A percentile compares a stretch with the other conserved stretches of the same genome.
phyloP scores from a whole-genome alignment of 2,888 invertebrate genomes.

The Clepsis dumicolana region DNA sequence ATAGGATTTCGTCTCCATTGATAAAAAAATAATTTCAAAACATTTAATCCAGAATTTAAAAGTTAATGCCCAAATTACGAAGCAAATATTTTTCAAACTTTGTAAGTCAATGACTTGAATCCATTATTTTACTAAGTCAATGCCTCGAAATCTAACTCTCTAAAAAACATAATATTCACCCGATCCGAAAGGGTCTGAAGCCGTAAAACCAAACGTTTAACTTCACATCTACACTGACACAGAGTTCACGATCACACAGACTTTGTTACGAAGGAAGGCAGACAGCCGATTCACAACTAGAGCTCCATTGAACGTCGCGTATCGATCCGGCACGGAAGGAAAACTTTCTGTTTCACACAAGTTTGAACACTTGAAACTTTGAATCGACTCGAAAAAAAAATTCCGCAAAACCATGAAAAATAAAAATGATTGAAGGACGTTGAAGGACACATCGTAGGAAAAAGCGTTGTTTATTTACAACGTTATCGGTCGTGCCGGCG shows the following conservation, averaged over 20 bases:
- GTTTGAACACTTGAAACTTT: constrained; percentile 59
- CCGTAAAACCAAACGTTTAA: constrained; percentile 5
- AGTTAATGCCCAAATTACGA: background rate
- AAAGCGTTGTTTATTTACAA: constrained; percentile 79
- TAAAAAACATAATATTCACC: constrained; percentile 34
- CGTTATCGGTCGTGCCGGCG: constrained; percentile 71
- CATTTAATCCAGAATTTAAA: background rate
- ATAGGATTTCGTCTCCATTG: background rate
- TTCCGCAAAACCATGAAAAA: background rate
- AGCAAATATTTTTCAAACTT: background rate
- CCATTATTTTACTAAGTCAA: background rate
- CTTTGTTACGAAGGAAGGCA: constrained; percentile 28
- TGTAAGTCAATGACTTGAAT: background rate
- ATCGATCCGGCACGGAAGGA: constrained; percentile 73
- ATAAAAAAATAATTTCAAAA: background rate
- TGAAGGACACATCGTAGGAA: constrained; percentile 52
- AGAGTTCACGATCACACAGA: constrained; percentile 33
- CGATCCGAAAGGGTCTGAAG: constrained; percentile 16
- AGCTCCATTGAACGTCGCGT: constrained; percentile 70
- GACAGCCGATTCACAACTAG: constrained; percentile 56
- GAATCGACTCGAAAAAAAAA: constrained; percentile 46
- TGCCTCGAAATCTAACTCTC: constrained; percentile 10
- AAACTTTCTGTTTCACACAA: constrained; percentile 81
- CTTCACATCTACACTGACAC: constrained; percentile 36
- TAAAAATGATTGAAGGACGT: constrained; percentile 51